Percentiles rank a stretch among this genome's conserved stretches.
Conservation (phyloP, 1,140 invertebrate species). For the Macrosteles quadrilineatus region DNA sequence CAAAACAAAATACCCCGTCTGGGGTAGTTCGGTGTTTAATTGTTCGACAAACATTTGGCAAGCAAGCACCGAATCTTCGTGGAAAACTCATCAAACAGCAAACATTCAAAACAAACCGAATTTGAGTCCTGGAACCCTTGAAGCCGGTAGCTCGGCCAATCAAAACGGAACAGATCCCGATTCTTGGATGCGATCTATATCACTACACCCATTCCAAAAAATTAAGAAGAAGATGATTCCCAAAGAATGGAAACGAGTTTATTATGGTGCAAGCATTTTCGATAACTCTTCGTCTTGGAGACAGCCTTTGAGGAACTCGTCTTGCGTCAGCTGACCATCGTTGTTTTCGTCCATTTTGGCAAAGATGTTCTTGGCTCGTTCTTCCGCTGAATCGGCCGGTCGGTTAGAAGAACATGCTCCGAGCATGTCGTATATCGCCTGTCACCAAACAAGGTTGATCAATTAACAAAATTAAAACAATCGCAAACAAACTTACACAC, state of each 20-base stretch:
- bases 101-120: constrained; percentile 19
- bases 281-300: constrained; percentile 96
- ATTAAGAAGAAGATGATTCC: constrained; percentile 21
- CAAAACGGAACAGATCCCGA: background rate
- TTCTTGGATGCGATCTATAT: background rate
- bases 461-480: too few species aligned
- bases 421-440: constrained; percentile 99
- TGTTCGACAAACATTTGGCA: background rate
- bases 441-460: constrained; percentile 53
- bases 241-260: constrained; percentile 34
- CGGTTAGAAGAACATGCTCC: constrained; percentile 92
- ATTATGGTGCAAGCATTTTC: constrained; percentile 92
- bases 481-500: too few species aligned
- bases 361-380: constrained; percentile 97
- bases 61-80: constrained; percentile 9
- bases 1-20: background rate
- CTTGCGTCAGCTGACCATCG: constrained; percentile 96
- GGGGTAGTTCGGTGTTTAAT: constrained; percentile 1
- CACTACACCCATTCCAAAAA: constrained; percentile 17
- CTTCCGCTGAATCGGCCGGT: constrained; percentile 90
- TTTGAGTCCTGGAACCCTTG: background rate
- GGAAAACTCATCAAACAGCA: constrained; percentile 19
- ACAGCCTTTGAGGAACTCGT: constrained; percentile 99
- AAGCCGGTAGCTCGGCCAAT: constrained; percentile 12
- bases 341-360: constrained; percentile 99